These are phyloP conservation scores for Cepaea hortensis DNA, from an alignment of 2,888 invertebrate species.

Conservation along the genomic window DNA sequence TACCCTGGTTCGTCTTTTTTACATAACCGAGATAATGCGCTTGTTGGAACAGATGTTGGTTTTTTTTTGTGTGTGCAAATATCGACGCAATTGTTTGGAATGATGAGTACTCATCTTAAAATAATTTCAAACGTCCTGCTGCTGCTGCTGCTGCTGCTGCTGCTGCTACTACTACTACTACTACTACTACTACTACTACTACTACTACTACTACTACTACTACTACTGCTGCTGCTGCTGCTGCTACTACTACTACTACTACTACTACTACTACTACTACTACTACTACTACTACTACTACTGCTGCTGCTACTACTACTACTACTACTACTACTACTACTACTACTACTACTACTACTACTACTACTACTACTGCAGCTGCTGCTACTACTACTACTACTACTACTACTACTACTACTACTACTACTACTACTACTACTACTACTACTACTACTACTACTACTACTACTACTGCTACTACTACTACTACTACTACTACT, in stretches of 20 bases:
- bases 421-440: constrained; percentile 19
- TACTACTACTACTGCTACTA: background rate
- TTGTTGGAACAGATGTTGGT: too few species aligned
- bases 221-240: constrained; percentile 29
- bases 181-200: background rate
- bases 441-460: background rate
- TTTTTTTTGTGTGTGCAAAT: too few species aligned
- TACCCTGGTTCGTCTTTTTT: too few species aligned
- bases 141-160: too few species aligned
- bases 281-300: too few species aligned
- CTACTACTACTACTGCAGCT: background rate
- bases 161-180: background rate
- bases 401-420: constrained; percentile 23
- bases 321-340: constrained; percentile 23
- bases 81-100: too few species aligned
- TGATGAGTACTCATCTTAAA: too few species aligned
- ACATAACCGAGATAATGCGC: too few species aligned
- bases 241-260: constrained; percentile 23
- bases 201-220: background rate
- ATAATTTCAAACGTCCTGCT: too few species aligned
- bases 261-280: background rate
- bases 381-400: constrained; percentile 30
- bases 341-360: constrained; percentile 1
- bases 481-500: constrained; percentile 18
- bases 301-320: too few species aligned